Base-by-base conservation (phyloP, 2,888 invertebrate genomes). In the Thecocarcelia acutangulata region DNA sequence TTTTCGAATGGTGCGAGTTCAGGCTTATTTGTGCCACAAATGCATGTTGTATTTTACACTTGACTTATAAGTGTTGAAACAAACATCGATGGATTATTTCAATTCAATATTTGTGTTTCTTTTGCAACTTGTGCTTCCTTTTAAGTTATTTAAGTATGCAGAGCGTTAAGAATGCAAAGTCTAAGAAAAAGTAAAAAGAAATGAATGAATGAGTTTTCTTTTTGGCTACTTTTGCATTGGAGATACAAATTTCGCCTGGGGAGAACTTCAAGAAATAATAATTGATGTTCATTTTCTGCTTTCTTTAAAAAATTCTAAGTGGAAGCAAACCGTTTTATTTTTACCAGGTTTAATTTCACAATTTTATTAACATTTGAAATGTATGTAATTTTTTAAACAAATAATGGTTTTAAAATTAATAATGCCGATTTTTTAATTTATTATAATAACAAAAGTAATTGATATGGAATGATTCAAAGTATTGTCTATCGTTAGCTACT, bases 41-140 rank as follows among this genome's bases (percentile, higher is more conserved):
- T 74, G 54, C 61, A 56, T 70, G 63, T 70, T 69, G 69, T 75
- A 59, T 59, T 77, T 78, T 78, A 70, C 82, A 82, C 78, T 82
- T 82, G 78, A 74, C 82, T 82, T 66, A 48, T 66, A 70, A 82
- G 82, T 78, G 74, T 72, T 73, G 48, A 76, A 56, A 63, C 15
- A 40, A 42, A 64, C 46, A 81, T 73, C 81, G 48, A 80, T 72
- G 46, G 15, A 59, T 59, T 28, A 6, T 28, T 72, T 72, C 54
- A 37, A 76, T 76, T 64, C 15, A 73, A 63, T 76, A 24, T 54
- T 69, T 76, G 13, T 40, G 17, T 48, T 56, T 56, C 37, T 52
- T 40, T 28, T 44, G 28, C 11, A 11, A 42, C 21, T 17, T 63
- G 12, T 17, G 40, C 48, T 15, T 15, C 13, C 13, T 11, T n/a